Conservation (phyloP, 2,888 invertebrate genomes). For the Sympetrum striolatum region DNA sequence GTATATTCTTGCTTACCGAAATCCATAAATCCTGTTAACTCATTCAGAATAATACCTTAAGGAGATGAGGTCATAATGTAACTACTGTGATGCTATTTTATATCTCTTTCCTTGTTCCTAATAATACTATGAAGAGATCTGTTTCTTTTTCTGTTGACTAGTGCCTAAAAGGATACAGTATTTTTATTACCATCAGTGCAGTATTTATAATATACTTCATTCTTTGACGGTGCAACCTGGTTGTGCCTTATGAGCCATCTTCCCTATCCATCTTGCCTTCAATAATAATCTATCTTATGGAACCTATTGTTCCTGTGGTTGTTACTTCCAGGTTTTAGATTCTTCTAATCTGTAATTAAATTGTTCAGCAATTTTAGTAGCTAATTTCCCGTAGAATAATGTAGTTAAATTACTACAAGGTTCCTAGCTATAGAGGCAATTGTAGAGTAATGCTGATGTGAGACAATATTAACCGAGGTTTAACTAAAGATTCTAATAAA, state of each 20-base stretch:
- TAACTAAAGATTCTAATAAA: slow-evolving; percentile 20
- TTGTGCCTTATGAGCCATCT: slow-evolving; percentile 37
- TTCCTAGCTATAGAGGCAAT: slow-evolving; percentile 17
- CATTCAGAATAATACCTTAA: not conserved
- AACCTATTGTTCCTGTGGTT: slow-evolving; percentile 39
- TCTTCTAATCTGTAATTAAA: slow-evolving; percentile 14
- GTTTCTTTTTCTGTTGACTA: slow-evolving; percentile 22
- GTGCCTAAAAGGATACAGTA: slow-evolving; percentile 39
- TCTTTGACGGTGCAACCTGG: slow-evolving; percentile 43
- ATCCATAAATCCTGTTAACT: slow-evolving; percentile 10
- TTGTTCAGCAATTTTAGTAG: slow-evolving; percentile 8
- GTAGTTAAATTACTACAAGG: not conserved
- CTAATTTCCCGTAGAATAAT: not conserved
- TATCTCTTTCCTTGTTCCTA: slow-evolving; percentile 39
- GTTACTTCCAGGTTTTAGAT: slow-evolving; percentile 11
- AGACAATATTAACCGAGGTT: slow-evolving; percentile 37
- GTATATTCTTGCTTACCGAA: slow-evolving; percentile 29
- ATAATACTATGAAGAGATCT: not conserved
- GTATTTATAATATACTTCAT: slow-evolving; percentile 30
- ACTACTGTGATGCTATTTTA: slow-evolving; percentile 36
- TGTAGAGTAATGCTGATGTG: slow-evolving; percentile 26
- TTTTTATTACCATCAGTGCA: slow-evolving; percentile 30
- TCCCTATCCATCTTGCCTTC: slow-evolving; percentile 38
- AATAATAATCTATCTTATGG: slow-evolving; percentile 5
- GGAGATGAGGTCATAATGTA: not conserved